These are phyloP conservation scores for Acipenser oxyrinchus DNA, from an alignment of 2,797 vertebrate genomes.

Conservation along the genomic window DNA sequence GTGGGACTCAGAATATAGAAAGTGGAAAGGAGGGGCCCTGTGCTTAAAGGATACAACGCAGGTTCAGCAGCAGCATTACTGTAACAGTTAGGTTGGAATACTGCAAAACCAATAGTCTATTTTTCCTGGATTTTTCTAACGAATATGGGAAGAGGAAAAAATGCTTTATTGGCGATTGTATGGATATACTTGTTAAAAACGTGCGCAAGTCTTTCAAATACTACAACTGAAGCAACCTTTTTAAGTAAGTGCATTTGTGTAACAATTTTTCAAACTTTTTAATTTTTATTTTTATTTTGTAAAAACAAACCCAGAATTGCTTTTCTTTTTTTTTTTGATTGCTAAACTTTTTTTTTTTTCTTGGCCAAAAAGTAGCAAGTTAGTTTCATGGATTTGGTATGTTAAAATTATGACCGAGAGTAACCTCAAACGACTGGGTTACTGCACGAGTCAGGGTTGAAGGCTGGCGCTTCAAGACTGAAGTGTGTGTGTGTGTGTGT, in stretches of 20 bases:
- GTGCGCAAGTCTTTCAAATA: slow-evolving; percentile 39
- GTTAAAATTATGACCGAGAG: not conserved
- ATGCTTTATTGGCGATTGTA: slow-evolving; percentile 38
- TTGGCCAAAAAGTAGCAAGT: slow-evolving; percentile 11
- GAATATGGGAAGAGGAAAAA: slow-evolving; percentile 55
- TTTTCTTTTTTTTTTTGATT: not conserved
- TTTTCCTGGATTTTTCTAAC: no score
- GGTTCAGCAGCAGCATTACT: no score
- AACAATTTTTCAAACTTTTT: not conserved
- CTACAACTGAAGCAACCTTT: slow-evolving; percentile 29
- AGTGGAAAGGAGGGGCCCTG: no score
- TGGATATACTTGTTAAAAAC: slow-evolving; percentile 52
- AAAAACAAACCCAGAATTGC: not conserved
- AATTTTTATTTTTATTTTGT: not conserved
- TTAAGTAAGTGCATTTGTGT: slow-evolving; percentile 44
- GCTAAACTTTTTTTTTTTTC: not conserved
- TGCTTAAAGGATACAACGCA: no score
- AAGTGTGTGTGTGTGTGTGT: not conserved
- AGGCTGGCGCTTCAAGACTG: not conserved
- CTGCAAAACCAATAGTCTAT: no score
- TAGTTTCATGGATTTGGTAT: not conserved
- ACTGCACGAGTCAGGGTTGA: not conserved
- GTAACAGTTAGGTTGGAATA: no score
- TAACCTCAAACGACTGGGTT: not conserved
- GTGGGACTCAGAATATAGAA: no score